Evolutionary conservation across 2,113 vertebrate species (phyloP), one percentile per base, ranked within the genome.

Genomic region (Scytalopus superciliaris): DNA sequence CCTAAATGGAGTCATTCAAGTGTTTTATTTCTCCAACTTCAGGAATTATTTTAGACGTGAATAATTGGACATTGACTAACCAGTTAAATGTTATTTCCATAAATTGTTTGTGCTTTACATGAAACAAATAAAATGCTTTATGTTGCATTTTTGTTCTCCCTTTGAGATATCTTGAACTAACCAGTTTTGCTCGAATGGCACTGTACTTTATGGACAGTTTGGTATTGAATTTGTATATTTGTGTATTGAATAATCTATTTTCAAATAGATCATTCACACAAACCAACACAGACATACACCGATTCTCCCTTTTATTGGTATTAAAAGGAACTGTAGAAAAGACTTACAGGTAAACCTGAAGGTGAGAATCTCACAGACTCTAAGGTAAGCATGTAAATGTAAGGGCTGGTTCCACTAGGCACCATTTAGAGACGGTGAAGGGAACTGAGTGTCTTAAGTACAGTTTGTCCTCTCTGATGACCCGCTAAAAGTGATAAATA

Each of bases 1-100:
- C 96, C 96, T 97, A 95, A 95, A 96, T 92, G 86, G 94, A 94
- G 88, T 82, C 28, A 96, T 97, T 96, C 73, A 87, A 84, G 85
- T 66, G 90, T 75, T 95, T 97, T 90, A 96, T 96, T 96, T 93
- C 93, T 96, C 40, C 66, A 93, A 16, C 76, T 94, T 78, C 60
- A 76, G 80, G 83, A 88, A 94, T 94, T 92, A 94, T 96, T 93
- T 78, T 57, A 90, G 80, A 81, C 64, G 24, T 31, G 52, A 96
- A 94, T 92, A 93, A 96, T 11, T 93, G 80, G 60, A 75, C 83
- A 78, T 76, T 81, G 73, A 95, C 84, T 94, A 94, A 95, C 78
- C 45, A 80, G 72, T 62, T 84, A 90, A 92, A 93, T 78, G 76
- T 31, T n/a, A 90, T 89, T 97, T 97, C 96, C 93, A 96, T 94